Evolutionary conservation across 1,140 invertebrate species (phyloP).

Genomic region (Drosophila sucinea): DNA sequence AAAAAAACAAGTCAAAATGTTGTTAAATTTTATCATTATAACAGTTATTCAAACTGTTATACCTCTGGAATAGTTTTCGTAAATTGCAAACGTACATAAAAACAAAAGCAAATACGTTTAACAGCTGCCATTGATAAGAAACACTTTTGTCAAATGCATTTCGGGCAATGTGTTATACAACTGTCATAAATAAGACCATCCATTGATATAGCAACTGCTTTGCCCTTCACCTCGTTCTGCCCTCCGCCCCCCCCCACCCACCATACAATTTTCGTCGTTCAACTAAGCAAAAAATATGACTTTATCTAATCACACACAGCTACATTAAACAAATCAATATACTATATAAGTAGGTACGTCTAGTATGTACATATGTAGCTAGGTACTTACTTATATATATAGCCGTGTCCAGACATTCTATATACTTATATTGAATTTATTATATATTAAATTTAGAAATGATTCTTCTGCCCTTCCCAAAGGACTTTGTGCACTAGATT

Average conservation of each 20-base stretch:
- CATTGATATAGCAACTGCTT: neutral
- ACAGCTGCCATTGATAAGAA: slow-evolving; percentile 1
- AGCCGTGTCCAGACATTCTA: neutral
- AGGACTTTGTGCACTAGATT: neutral
- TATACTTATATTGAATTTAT: slow-evolving; percentile 29
- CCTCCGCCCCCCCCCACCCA: neutral
- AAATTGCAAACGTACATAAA: too few relatives aligned
- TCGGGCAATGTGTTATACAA: slow-evolving; percentile 3
- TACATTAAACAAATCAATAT: slow-evolving; percentile 10
- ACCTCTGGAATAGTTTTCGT: too few relatives aligned
- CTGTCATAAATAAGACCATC: slow-evolving; percentile 8
- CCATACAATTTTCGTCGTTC: neutral
- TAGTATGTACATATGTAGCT: neutral
- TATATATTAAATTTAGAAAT: slow-evolving; percentile 45
- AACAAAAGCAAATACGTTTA: too few relatives aligned
- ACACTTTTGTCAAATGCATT: neutral
- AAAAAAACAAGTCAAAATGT: too few relatives aligned
- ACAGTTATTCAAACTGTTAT: too few relatives aligned
- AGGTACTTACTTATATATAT: neutral
- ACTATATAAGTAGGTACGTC: neutral
- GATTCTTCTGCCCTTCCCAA: slow-evolving; percentile 24
- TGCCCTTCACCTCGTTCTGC: neutral
- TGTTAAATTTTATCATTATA: too few relatives aligned
- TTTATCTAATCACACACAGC: slow-evolving; percentile 46
- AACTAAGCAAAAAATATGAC: slow-evolving; percentile 12